Conservation (phyloP, 1,140 invertebrate species). For the Drosophila biarmipes region DNA sequence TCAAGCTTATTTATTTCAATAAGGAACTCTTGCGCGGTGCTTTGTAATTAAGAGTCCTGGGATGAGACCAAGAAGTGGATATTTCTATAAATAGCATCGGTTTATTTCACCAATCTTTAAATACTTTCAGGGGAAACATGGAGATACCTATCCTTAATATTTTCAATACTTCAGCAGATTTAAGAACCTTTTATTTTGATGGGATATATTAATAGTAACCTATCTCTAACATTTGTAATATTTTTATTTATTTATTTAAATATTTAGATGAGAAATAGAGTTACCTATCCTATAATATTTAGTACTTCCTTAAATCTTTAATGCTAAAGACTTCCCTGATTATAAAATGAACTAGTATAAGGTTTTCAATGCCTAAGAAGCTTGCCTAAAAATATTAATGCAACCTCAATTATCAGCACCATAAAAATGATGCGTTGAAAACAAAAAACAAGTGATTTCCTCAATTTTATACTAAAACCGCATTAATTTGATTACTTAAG, state of each 20-base stretch:
- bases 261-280: neutral
- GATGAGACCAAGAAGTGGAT: too few relatives aligned
- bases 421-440: neutral
- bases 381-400: neutral
- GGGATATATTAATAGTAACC: too few relatives aligned
- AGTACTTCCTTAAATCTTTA: too few relatives aligned
- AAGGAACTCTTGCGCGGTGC: slow-evolving; percentile 11
- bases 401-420: neutral
- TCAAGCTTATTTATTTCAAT: slow-evolving; percentile 34
- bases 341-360: neutral
- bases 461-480: neutral
- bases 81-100: too few relatives aligned
- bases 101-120: neutral
- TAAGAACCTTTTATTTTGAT: too few relatives aligned
- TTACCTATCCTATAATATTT: too few relatives aligned
- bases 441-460: neutral
- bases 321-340: neutral
- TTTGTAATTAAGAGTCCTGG: slow-evolving; percentile 2
- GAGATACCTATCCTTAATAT: too few relatives aligned
- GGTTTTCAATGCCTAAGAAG: too few relatives aligned
- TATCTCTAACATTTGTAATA: too few relatives aligned
- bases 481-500: neutral
- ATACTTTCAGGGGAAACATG: too few relatives aligned
- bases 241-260: too few relatives aligned
- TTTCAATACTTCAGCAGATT: neutral